Conservation (phyloP, 2,797 vertebrate species). For the Erethizon dorsatum region DNA sequence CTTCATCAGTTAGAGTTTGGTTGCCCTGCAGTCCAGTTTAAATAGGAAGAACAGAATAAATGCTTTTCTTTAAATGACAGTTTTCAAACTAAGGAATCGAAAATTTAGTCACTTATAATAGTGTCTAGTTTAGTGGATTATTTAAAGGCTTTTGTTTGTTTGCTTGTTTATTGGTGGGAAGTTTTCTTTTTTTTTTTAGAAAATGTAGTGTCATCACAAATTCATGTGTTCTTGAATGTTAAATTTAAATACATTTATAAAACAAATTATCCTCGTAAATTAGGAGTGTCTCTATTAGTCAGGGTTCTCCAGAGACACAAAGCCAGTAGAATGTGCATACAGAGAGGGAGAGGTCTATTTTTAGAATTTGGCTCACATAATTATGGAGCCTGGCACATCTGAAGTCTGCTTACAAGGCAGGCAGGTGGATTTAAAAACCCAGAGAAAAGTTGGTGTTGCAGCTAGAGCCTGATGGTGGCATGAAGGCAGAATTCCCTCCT, state of each 20-base stretch:
- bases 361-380: constrained; percentile 12
- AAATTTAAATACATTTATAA: constrained; percentile 33
- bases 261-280: constrained; percentile 46
- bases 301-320: neutral
- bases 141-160: neutral
- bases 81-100: constrained; percentile 39
- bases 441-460: neutral
- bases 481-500: neutral
- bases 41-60: neutral
- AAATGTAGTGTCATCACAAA: neutral
- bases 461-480: neutral
- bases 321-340: neutral
- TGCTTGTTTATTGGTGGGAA: neutral
- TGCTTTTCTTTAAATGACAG: neutral
- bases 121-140: neutral
- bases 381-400: neutral
- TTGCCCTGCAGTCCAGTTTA: neutral
- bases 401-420: neutral
- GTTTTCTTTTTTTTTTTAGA: neutral
- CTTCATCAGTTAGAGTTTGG: neutral
- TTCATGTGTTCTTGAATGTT: neutral
- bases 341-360: constrained; percentile 2
- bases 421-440: neutral
- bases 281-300: neutral
- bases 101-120: neutral